Base-by-base conservation (phyloP, 2,113 vertebrate genomes). In the Thalassarche chlororhynchos region DNA sequence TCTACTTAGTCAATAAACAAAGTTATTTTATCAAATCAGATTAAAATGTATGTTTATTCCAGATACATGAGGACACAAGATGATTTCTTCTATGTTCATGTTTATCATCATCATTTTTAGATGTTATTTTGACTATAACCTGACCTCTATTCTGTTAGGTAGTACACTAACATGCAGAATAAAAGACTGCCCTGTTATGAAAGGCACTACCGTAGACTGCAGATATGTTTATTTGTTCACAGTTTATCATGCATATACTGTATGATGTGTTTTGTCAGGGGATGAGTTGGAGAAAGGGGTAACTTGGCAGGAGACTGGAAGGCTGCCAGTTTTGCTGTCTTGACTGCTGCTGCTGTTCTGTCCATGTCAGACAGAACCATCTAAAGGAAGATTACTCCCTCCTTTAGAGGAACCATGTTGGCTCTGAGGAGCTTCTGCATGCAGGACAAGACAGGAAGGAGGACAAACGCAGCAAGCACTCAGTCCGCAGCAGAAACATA, bases 201-300 rank as follows among this genome's bases (percentile, higher is more conserved):
- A 58, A 65, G 40, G 68, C 83, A 28, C 17, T 12, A 24, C 0
- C 3, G 84, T 34, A 89, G 84, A 44, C 78, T 90, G 87, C 81
- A 90, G 89, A 78, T 46, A 51, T n/a, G 49, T 94, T 93, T 93
- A 90, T 96, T 87, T 93, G 94, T 80, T 95, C 91, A 80, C 87
- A 89, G 84, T 93, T 95, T 93, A 93, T 88, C 82, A 46, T 3
- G 36, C 57, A 52, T 12, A 42, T 28, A 57, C 78, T 55, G 36
- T 13, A 44, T 72, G 82, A 95, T 91, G 94, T 57, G 78, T 90
- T 94, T 65, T 93, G 91, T 93, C 96, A 97, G 75, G 52, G 81
- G 87, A 94, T 65, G 81, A 95, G 52, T 2, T 65, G 77, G 65
- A 87, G 90, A 90, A 96, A 61, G 44, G 77, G 21, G 34, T 75